Percentiles rank a stretch among this genome's conserved stretches.
These are phyloP conservation scores for Rynchops niger DNA, from an alignment of 2,113 vertebrate genomes.

Conservation along the genomic window DNA sequence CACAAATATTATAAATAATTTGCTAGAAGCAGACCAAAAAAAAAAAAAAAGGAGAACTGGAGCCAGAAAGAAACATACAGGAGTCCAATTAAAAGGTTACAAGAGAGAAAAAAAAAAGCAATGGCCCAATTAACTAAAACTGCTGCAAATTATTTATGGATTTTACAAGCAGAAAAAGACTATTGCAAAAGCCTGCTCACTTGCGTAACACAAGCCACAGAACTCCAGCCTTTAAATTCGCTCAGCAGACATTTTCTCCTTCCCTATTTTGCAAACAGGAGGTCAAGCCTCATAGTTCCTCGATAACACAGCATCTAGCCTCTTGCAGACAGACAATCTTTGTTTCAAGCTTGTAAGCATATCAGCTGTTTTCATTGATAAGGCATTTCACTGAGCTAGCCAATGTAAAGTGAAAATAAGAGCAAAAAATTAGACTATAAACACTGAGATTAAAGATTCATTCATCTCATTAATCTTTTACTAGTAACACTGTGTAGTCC, in stretches of 20 bases:
- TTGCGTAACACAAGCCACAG: background rate
- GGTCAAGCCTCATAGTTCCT: background rate
- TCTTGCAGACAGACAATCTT: background rate
- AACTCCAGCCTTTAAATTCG: background rate
- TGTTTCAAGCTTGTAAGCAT: background rate
- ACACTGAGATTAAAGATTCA: background rate
- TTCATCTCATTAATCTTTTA: slow-evolving; percentile 37
- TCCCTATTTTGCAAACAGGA: background rate
- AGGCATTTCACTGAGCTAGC: background rate
- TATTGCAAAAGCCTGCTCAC: background rate
- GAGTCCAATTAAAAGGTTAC: background rate
- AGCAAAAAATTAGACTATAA: background rate
- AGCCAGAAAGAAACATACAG: background rate
- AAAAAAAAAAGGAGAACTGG: background rate
- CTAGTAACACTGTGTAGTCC: background rate
- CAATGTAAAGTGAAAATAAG: background rate
- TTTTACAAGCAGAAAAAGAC: background rate
- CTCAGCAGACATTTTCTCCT: background rate
- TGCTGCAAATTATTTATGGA: background rate
- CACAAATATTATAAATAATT: background rate
- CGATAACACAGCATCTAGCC: fast-evolving
- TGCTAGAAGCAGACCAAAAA: background rate
- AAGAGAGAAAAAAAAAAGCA: background rate
- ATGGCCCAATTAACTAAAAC: background rate
- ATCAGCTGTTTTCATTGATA: background rate